Conservation (phyloP, 1,140 invertebrate species). For the Venustaconcha ellipsiformis region DNA sequence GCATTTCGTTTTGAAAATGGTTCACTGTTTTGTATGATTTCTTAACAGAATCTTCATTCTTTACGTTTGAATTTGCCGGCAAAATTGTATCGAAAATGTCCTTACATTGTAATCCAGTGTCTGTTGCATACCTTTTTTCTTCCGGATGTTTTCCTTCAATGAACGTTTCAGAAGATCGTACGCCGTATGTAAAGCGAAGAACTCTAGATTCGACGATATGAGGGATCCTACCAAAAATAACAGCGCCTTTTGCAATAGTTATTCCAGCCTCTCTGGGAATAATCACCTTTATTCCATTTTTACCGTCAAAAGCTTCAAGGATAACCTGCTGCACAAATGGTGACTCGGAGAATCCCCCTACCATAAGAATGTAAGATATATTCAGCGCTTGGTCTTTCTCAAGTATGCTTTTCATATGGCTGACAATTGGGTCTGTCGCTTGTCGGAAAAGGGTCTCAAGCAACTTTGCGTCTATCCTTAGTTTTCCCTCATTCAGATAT, state of each 20-base stretch:
- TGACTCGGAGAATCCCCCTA: conserved; percentile 21
- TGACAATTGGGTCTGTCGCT: conserved; percentile 7
- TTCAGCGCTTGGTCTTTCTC: neutral
- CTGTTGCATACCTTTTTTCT: neutral
- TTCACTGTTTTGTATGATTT: conserved; percentile 6
- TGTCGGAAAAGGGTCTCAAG: conserved; percentile 10
- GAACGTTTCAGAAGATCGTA: neutral
- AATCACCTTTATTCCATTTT: neutral
- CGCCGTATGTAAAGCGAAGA: conserved; percentile 1
- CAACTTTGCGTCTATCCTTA: neutral
- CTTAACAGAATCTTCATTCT: neutral
- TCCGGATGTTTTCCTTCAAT: conserved; percentile 8
- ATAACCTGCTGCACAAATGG: conserved; percentile 18
- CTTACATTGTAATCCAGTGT: conserved; percentile 11
- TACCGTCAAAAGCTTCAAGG: neutral
- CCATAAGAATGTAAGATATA: conserved; percentile 11
- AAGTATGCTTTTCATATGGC: conserved; percentile 6
- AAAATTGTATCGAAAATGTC: conserved; percentile 22
- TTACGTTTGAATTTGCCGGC: conserved; percentile 9
- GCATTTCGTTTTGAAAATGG: neutral
- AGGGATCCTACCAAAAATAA: conserved; percentile 11
- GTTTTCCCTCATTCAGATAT: neutral
- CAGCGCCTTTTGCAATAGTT: conserved; percentile 19
- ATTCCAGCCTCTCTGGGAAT: conserved; percentile 15
- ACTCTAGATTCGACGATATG: conserved; percentile 10